Evolutionary conservation across 2,797 vertebrate species (phyloP).

Genomic region (Poeciliopsis turneri): DNA sequence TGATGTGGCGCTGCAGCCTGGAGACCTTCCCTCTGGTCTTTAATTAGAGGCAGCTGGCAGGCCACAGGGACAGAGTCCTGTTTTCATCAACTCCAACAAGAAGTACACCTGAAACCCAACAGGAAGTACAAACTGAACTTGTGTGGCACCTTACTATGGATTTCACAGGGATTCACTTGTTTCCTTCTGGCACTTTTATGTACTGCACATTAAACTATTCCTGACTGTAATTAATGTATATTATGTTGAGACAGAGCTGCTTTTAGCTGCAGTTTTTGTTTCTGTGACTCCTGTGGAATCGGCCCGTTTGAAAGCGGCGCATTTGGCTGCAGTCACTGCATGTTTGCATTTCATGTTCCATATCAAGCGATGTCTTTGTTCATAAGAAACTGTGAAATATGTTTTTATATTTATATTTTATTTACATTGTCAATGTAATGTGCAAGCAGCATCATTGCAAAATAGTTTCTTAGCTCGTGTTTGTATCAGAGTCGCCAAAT

Average conservation of each 20-base stretch:
- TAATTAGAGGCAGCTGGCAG: not conserved
- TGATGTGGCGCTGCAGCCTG: conserved; percentile 46
- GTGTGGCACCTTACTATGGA: not conserved
- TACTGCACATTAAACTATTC: not conserved
- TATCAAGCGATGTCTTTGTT: not conserved
- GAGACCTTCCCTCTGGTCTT: not conserved
- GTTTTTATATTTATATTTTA: conserved; percentile 6
- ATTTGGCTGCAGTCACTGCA: not conserved
- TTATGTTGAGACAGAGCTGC: not conserved
- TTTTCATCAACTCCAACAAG: not conserved
- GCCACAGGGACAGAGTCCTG: not conserved
- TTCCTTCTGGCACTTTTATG: not conserved
- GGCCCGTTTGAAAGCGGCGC: not conserved
- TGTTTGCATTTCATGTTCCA: not conserved
- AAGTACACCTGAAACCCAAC: not conserved
- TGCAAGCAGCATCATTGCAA: not conserved
- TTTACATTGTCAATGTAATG: not conserved
- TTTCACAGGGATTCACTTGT: not conserved
- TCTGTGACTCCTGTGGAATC: not conserved
- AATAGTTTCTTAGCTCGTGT: not conserved
- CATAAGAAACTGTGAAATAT: conserved; percentile 12
- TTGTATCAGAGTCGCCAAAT: not conserved
- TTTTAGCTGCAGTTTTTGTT: not conserved
- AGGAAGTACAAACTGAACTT: not conserved
- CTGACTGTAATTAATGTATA: not conserved